Percentiles rank a stretch among this genome's conserved stretches.
These are phyloP conservation scores for Circaetus gallicus DNA, from an alignment of 2,113 vertebrate genomes.

Conservation along the genomic window DNA sequence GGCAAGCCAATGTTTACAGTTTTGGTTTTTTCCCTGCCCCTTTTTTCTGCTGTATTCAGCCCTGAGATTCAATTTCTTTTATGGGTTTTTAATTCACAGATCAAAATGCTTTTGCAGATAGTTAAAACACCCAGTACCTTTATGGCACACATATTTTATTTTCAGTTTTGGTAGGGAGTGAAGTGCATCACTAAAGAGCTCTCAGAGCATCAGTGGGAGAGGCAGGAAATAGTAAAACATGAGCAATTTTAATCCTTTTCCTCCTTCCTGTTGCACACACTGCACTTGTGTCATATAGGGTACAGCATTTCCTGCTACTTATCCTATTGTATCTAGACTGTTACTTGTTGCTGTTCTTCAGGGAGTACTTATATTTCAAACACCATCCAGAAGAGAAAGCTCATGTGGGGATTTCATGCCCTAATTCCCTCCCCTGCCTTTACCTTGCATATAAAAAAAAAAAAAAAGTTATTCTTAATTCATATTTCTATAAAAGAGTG, in stretches of 20 bases:
- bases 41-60: not conserved
- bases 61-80: not conserved
- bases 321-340: not conserved
- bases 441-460: not conserved
- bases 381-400: not conserved
- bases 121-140: not conserved
- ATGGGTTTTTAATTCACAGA: not conserved
- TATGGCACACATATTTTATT: not conserved
- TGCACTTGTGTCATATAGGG: not conserved
- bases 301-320: not conserved
- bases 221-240: not conserved
- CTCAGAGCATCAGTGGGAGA: not conserved
- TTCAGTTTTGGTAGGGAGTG: not conserved
- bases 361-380: not conserved
- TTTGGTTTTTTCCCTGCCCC: not conserved
- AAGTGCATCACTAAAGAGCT: not conserved
- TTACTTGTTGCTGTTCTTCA: not conserved
- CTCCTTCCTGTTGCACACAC: not conserved
- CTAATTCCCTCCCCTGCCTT: not conserved
- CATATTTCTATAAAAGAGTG: not conserved
- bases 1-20: not conserved
- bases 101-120: not conserved
- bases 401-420: not conserved
- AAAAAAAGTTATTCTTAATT: not conserved
- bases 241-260: not conserved